A percentile compares a stretch with the other conserved stretches of the same genome.
phyloP scores from a whole-genome alignment of 1,140 invertebrate genomes.

The Zelostemma sp. region DNA sequence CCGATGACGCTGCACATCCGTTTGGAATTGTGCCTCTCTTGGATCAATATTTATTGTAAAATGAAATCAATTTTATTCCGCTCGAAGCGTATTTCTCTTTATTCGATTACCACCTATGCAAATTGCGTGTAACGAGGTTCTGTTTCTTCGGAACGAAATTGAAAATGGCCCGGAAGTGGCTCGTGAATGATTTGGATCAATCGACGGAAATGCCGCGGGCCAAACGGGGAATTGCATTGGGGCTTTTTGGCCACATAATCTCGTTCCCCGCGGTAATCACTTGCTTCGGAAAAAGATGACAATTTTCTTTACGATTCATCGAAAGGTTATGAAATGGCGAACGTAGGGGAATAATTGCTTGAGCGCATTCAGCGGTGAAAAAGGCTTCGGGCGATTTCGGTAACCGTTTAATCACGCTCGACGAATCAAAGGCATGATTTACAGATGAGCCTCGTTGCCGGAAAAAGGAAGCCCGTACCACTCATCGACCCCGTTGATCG shows the following conservation, averaged over 20 bases:
- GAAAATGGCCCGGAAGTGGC: constrained; percentile 2
- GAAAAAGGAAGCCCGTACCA: constrained; percentile 20
- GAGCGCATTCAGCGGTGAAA: constrained; percentile 10
- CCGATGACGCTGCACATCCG: neutral
- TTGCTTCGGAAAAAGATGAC: no score
- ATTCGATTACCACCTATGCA: neutral
- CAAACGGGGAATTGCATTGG: constrained; percentile 17
- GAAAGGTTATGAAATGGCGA: constrained; percentile 1
- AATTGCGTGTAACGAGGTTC: neutral
- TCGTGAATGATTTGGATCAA: constrained; percentile 12
- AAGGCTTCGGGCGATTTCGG: constrained; percentile 24
- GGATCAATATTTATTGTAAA: neutral
- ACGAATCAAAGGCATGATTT: constrained; percentile 42
- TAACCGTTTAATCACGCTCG: constrained; percentile 38
- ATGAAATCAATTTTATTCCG: no score
- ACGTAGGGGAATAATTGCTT: constrained; percentile 10
- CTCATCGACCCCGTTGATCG: constrained; percentile 11
- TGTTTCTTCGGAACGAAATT: neutral
- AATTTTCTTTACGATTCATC: constrained; percentile 3
- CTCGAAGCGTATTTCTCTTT: no score
- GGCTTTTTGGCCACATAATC: constrained; percentile 36
- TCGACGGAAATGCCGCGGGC: constrained; percentile 20
- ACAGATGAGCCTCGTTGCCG: constrained; percentile 20
- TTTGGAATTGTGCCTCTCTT: neutral
- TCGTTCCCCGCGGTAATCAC: constrained; percentile 36